Evolutionary conservation across 2,797 vertebrate species (phyloP).

Genomic region (Limnodromus scolopaceus): DNA sequence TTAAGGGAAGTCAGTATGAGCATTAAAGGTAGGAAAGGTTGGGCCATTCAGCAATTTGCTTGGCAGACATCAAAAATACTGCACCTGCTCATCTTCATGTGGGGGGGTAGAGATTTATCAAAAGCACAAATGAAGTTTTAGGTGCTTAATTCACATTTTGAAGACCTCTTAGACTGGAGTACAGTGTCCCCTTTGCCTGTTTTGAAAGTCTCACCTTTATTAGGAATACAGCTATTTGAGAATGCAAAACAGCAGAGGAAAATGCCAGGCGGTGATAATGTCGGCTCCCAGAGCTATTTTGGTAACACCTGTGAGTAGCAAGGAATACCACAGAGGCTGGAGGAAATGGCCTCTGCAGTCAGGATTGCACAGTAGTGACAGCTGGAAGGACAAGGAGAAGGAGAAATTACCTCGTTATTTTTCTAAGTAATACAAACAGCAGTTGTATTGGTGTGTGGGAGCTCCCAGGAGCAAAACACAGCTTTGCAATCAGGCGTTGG

Average conservation of each 20-base stretch:
- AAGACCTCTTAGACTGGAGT: neutral
- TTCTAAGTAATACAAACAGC: conserved; percentile 14
- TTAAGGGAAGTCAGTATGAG: neutral
- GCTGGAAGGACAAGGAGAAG: conserved; percentile 7
- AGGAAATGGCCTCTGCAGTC: neutral
- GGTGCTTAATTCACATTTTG: neutral
- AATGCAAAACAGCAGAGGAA: neutral
- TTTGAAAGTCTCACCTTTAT: neutral
- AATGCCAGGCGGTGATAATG: neutral
- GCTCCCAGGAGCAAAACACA: conserved; percentile 9
- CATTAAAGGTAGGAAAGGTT: neutral
- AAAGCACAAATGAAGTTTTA: neutral
- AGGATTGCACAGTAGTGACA: neutral
- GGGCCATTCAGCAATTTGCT: neutral
- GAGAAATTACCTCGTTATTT: conserved; percentile 27
- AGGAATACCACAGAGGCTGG: neutral
- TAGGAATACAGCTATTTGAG: neutral
- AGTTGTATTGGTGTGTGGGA: neutral
- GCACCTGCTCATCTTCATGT: neutral
- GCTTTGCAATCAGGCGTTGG: neutral
- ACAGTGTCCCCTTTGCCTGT: neutral
- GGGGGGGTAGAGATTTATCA: neutral
- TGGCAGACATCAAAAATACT: neutral
- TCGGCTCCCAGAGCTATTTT: neutral
- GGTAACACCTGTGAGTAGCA: neutral